A percentile compares a stretch with the other conserved stretches of the same genome.
Conservation (phyloP, 2,888 invertebrate species). For the Athrips mouffetella region DNA sequence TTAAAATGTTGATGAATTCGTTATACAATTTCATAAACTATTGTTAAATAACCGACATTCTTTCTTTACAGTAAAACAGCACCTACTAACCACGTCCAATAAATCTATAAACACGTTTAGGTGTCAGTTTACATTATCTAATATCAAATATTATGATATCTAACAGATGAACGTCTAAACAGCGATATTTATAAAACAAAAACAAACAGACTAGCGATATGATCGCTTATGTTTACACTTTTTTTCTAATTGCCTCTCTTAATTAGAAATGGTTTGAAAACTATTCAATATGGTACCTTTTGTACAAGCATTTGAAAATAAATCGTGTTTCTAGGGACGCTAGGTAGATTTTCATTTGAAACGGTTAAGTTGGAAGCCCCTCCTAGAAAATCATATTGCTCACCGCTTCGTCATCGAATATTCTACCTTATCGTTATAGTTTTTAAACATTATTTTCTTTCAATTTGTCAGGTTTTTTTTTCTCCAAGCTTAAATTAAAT, state of each 20-base stretch:
- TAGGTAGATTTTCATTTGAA: background rate
- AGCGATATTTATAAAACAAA: conserved; percentile 33
- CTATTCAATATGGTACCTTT: background rate
- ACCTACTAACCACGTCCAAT: conserved; percentile 3
- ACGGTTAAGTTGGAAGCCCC: conserved; percentile 17
- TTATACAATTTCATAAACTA: no score
- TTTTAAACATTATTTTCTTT: background rate
- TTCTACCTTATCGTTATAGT: conserved; percentile 16
- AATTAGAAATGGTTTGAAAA: conserved; percentile 5
- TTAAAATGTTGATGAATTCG: no score
- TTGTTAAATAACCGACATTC: no score
- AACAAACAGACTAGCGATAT: conserved; percentile 22
- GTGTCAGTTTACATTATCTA: conserved; percentile 18
- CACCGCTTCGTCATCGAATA: conserved; percentile 21
- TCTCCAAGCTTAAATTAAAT: conserved; percentile 26
- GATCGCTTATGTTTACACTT: conserved; percentile 25
- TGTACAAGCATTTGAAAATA: background rate
- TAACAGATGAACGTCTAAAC: conserved; percentile 22
- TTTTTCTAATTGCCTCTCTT: conserved; percentile 15
- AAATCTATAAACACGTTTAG: conserved; percentile 12
- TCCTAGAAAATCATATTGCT: conserved; percentile 26
- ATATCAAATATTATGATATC: conserved; percentile 31
- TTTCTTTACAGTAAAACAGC: no score
- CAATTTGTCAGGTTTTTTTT: conserved; percentile 6
- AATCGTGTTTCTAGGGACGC: background rate